Base-by-base conservation (phyloP, 2,113 vertebrate genomes). In the Charina bottae region DNA sequence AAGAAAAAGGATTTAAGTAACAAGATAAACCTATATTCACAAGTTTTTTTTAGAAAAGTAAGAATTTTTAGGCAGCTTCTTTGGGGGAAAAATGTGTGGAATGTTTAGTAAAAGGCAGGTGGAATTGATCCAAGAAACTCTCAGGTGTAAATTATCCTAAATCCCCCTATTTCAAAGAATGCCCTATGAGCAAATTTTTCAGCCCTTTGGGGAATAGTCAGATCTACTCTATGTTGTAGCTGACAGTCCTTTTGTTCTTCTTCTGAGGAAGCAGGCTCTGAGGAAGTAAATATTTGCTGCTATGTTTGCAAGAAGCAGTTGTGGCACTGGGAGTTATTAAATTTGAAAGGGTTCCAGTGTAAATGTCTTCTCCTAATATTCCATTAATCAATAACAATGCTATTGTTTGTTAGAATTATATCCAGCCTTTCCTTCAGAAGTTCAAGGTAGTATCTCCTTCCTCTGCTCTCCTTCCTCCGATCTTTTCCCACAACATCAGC, bases 81-180 rank as follows among this genome's bases (percentile, higher is more conserved):
- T 92, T 89, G 78, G 64, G 87, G 24, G 56, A 53, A 85, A 89
- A 64, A 89, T 92, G 87, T 55, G 13, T 85, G 87, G 91, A 89
- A 92, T 89, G 91, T 84, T 83, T 92, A 58, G 84, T 64, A 53
- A 92, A 92, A 33, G 59, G 58, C 87, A 89, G 87, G 87, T 89
- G 58, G 91, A 89, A 89, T 92, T 54, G 17, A 84, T 92, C 78
- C 87, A 89, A 88, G n/a, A 55, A 42, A 46, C 33, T 78, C 42
- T 23, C 83, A 62, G 64, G 49, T 89, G 78, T 54, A 92, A 91
- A 78, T 83, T 62, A 89, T 62, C 56, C 78, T 28, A 84, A 89
- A 92, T 92, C 58, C 78, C 21, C 72, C 87, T 89, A 58, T 83
- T 92, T 89, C 87, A 62, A 89, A 58, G 87, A 92, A 92, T 92